Evolutionary conservation across 2,888 invertebrate genomes (phyloP).

Genomic region (Drosophila sordidula): DNA sequence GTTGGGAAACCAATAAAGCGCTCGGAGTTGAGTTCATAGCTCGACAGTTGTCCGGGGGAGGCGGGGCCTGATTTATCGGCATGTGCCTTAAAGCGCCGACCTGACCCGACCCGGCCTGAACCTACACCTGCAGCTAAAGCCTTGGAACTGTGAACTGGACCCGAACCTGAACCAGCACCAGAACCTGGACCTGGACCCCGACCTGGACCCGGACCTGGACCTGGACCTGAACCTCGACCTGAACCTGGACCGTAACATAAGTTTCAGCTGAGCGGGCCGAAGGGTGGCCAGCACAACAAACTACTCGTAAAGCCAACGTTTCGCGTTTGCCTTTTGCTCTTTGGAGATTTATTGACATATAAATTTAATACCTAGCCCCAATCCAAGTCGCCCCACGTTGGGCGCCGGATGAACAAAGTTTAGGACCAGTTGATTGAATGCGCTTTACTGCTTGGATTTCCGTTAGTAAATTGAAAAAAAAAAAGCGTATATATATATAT

Average conservation of each 20-base stretch:
- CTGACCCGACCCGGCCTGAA: constrained; percentile 18
- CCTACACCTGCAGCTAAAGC: constrained; percentile 15
- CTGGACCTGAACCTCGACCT: not conserved
- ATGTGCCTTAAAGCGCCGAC: constrained; percentile 39
- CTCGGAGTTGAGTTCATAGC: constrained; percentile 41
- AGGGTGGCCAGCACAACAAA: constrained; percentile 13
- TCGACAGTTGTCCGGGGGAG: constrained; percentile 27
- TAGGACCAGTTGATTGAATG: constrained; percentile 73
- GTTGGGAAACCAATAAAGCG: constrained; percentile 49
- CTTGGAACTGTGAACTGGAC: constrained; percentile 20
- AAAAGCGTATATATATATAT: not conserved
- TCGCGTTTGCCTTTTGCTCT: constrained; percentile 72
- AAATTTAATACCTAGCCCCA: constrained; percentile 64
- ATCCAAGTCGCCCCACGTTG: not conserved
- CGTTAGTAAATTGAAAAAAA: constrained; percentile 76
- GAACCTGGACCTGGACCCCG: not conserved
- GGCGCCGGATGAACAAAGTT: constrained; percentile 60
- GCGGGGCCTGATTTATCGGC: constrained; percentile 62
- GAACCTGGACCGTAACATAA: constrained; percentile 5
- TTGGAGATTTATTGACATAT: constrained; percentile 76
- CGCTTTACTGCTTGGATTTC: constrained; percentile 77
- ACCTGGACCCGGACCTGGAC: not conserved
- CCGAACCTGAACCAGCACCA: too few species aligned
- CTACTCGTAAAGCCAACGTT: constrained; percentile 53
- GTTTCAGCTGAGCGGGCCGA: constrained; percentile 33